phyloP scores from a whole-genome alignment of 2,888 invertebrate genomes.

The Sinohyriopsis cumingii region DNA sequence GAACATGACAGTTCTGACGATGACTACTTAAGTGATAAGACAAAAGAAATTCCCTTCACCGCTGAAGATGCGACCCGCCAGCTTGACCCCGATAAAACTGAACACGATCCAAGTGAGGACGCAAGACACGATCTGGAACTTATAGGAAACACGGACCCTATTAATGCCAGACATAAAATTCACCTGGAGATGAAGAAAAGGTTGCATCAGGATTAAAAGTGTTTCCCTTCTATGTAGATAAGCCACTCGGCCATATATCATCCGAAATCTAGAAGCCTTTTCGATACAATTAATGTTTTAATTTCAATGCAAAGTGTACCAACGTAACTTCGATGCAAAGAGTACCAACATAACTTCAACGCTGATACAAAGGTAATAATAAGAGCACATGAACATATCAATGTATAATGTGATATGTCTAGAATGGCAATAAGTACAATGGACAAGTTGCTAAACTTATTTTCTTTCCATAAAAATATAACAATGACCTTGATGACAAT shows the following conservation, averaged over 20 bases:
- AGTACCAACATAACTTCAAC: too few relatives aligned
- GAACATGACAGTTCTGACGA: slow-evolving; percentile 10
- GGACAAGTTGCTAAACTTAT: too few relatives aligned
- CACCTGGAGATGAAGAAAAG: slow-evolving; percentile 16
- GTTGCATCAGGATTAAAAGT: background rate
- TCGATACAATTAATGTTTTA: too few relatives aligned
- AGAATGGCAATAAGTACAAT: too few relatives aligned
- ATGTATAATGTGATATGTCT: too few relatives aligned
- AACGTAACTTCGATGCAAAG: too few relatives aligned
- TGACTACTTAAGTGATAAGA: slow-evolving; percentile 6
- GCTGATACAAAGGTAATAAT: too few relatives aligned
- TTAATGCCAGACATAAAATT: slow-evolving; percentile 38
- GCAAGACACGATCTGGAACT: slow-evolving; percentile 46
- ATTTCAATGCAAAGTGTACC: too few relatives aligned
- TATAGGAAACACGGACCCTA: slow-evolving; percentile 46
- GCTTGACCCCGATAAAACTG: slow-evolving; percentile 9
- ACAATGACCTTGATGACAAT: too few relatives aligned
- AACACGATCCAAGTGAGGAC: slow-evolving; percentile 31
- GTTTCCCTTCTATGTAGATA: background rate
- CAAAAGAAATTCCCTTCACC: slow-evolving; percentile 32
- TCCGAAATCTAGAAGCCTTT: too few relatives aligned
- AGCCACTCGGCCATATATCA: background rate
- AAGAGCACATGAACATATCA: too few relatives aligned
- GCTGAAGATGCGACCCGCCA: slow-evolving; percentile 27
- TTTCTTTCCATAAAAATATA: too few relatives aligned